phyloP scores from a whole-genome alignment of 2,797 vertebrate genomes.

The Glossophaga mutica region DNA sequence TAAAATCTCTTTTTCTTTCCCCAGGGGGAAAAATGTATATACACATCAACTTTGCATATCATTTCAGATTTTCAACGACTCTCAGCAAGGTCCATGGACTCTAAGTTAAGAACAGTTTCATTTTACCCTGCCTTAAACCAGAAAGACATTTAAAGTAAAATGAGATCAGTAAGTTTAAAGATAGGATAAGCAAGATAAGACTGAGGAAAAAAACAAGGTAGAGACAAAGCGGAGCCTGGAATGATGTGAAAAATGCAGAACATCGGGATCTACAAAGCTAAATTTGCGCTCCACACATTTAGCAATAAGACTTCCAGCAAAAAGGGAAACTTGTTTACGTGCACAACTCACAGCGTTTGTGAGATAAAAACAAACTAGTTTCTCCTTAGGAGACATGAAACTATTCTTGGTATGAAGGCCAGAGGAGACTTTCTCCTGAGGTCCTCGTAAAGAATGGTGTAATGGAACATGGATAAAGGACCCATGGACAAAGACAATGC shows the following conservation, averaged over 20 bases:
- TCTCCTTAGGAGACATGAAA: conserved; percentile 14
- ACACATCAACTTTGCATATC: conserved; percentile 10
- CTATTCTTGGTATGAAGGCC: neutral
- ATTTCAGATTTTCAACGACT: conserved; percentile 19
- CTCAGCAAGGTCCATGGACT: neutral
- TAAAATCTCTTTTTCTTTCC: neutral
- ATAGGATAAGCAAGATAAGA: conserved; percentile 3
- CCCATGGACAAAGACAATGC: too few species aligned
- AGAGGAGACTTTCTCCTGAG: conserved; percentile 32
- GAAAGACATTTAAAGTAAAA: conserved; percentile 50
- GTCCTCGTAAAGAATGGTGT: neutral
- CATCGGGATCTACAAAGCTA: conserved; percentile 15
- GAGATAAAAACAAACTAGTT: conserved; percentile 50
- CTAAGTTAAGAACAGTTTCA: conserved; percentile 35
- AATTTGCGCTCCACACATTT: conserved; percentile 33
- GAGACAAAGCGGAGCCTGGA: neutral
- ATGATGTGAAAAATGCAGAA: neutral
- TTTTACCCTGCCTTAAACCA: conserved; percentile 50
- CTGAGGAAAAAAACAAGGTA: neutral
- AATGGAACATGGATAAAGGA: neutral
- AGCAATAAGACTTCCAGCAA: conserved; percentile 30
- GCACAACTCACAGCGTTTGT: neutral
- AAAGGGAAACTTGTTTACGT: conserved; percentile 45
- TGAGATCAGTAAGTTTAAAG: conserved; percentile 24
- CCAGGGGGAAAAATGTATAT: neutral